These are phyloP conservation scores for Pimephales promelas DNA, from an alignment of 2,113 vertebrate species.

Conservation along the genomic window DNA sequence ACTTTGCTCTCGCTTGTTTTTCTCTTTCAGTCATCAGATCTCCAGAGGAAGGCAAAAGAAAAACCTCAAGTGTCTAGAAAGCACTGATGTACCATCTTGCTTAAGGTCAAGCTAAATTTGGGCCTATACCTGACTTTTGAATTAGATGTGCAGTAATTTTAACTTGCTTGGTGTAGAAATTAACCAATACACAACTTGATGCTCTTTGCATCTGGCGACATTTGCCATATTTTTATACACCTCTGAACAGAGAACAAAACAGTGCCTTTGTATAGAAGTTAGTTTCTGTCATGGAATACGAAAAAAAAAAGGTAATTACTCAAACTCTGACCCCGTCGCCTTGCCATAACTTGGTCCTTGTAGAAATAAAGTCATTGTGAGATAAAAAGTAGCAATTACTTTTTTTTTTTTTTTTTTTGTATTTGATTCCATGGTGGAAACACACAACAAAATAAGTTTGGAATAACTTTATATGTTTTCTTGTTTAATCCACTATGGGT, in stretches of 20 bases:
- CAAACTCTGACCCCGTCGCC: no score
- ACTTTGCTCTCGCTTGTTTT: neutral
- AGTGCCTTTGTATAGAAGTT: neutral
- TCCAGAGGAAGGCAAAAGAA: conserved; percentile 13
- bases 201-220: conserved; percentile 30
- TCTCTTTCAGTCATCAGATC: neutral
- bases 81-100: neutral
- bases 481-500: neutral
- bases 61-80: conserved; percentile 45
- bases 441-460: neutral
- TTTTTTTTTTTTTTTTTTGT: no score
- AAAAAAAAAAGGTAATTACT: no score
- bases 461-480: neutral
- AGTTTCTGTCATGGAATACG: no score
- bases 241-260: neutral
- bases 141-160: neutral
- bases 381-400: no score
- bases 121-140: neutral
- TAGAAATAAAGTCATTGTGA: no score
- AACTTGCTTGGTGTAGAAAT: neutral
- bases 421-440: no score
- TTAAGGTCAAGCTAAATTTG: neutral
- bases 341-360: no score
- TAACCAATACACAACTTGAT: neutral
- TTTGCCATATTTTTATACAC: conserved; percentile 15